Conservation (phyloP, 2,113 vertebrate species). For the Andinoacara biseriatus region DNA sequence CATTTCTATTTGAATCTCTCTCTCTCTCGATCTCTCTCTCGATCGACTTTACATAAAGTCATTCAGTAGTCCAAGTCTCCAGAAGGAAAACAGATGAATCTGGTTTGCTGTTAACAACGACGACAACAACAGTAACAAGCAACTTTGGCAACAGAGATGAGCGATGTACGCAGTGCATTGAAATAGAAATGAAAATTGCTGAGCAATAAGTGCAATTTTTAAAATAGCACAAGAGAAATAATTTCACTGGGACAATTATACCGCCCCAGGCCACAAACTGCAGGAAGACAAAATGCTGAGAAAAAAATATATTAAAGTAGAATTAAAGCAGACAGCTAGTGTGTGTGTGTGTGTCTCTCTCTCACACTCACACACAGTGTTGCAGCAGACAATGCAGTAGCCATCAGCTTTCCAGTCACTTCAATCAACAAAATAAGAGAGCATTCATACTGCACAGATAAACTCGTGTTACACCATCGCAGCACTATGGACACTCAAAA, state of each 20-base stretch:
- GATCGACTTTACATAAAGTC: too few relatives aligned
- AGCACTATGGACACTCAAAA: background rate
- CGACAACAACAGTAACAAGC: conserved; percentile 5
- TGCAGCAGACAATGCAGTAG: conserved; percentile 60
- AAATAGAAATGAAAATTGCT: conserved; percentile 2
- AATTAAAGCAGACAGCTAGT: conserved; percentile 27
- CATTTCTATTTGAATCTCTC: too few relatives aligned
- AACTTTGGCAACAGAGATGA: background rate
- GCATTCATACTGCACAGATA: background rate
- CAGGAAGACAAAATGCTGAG: conserved; percentile 1
- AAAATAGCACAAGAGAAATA: background rate
- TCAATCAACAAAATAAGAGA: conserved; percentile 38
- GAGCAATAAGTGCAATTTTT: conserved; percentile 16
- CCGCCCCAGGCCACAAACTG: background rate
- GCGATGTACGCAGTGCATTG: background rate
- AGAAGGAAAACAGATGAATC: background rate
- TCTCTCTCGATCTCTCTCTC: too few relatives aligned
- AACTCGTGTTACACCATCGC: conserved; percentile 14
- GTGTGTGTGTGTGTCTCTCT: background rate
- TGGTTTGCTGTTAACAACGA: background rate
- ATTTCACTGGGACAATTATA: conserved; percentile 11
- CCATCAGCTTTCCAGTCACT: conserved; percentile 43
- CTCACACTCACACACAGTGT: background rate
- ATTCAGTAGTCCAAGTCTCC: conserved; percentile 10
- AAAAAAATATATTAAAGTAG: conserved; percentile 15